Base-by-base conservation (phyloP, 2,888 invertebrate genomes). In the Dromius quadrimaculatus region DNA sequence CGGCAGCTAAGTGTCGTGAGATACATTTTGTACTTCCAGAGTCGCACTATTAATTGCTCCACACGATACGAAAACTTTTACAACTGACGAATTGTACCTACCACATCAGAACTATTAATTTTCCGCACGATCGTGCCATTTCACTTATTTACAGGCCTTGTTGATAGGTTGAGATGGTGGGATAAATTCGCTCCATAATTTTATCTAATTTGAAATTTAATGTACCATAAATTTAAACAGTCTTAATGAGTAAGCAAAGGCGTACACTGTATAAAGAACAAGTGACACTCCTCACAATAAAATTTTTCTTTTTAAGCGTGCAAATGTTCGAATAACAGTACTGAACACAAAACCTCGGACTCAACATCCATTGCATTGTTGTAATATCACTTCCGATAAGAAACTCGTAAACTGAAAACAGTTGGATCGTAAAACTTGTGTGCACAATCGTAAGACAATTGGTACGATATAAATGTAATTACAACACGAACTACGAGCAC, bases 1-100 rank as follows among this genome's bases (percentile, higher is more conserved):
- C n/a, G n/a, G 36, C 50, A 50, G 11, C 23, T 23, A 54, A 54
- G 50, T 54, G 50, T 54, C 50, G 50, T 54, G 50, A 54, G 50
- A 54, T 54, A 23, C 50, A 54, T 17, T 13, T 23, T 28, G 11
- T 22, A 47, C 23, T 47, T 23, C 47, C 47, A 2, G 15, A 15
- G 50, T 28, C 50, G 13, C 4, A 23, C 23, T 54, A 54, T 54
- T 54, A 54, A 54, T 54, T 54, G 50, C 50, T 23, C 23, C 8
- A 28, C 32, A 23, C 50, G 50, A 28, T 23, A 28, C 28, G 28
- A 5, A 6, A 6, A 28, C 6, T 15, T 28, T 15, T 28, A 15
- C 50, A 8, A 15, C 50, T 23, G 11, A 47, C 47, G 22, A 47
- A 47, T 47, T 47, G 45, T 6, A 54, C 9, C n/a, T n/a, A n/a